Evolutionary conservation across 2,797 vertebrate genomes (phyloP), one percentile per base, ranked within the genome.

Genomic region (Megalops cyprinoides): DNA sequence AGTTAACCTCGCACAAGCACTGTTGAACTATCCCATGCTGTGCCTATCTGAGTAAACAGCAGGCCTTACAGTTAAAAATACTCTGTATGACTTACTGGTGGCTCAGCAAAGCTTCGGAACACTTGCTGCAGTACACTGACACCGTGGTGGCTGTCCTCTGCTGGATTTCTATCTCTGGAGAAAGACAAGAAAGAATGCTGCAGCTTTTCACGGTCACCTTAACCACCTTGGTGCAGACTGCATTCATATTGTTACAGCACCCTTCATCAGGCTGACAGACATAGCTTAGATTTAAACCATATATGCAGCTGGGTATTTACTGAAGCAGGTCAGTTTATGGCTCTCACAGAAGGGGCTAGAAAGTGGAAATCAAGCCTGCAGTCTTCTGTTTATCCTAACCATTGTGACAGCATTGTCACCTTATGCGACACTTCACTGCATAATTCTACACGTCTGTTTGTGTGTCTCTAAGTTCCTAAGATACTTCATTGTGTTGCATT

Each of bases 11-110:
- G 71, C 67, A 71, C 20, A 39, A 23, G 67, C 34, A 42, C 1
- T 6, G 37, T 44, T 44, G 67, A 37, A 37, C 67, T 23, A 4
- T 71, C 67, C 3, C 37, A 23, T 12, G 20, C 67, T 71, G 39
- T n/a, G n/a, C n/a, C 37, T 31, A 67, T 10, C 25, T 62, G 48
- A 58, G 76, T 78, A 78, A 82, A 78, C 81, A 82, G 76, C 34
- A 55, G 80, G 76, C 44, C 62, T 14, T 44, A 48, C 51, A 39
- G 80, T 37, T 46, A 77, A 82, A 77, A 76, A 82, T 82, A 82
- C 75, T 18, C 75, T 44, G 48, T 15, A 8, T 0, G 37, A 25
- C 51, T 71, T 48, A 80, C 53, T 18, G 71, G 25, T 3, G 25
- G n/a, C 55, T 62, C 46, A 58, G 51, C 58, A 14, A 53, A 37